Conservation (phyloP, 2,113 vertebrate genomes). For the Pygoscelis adeliae region DNA sequence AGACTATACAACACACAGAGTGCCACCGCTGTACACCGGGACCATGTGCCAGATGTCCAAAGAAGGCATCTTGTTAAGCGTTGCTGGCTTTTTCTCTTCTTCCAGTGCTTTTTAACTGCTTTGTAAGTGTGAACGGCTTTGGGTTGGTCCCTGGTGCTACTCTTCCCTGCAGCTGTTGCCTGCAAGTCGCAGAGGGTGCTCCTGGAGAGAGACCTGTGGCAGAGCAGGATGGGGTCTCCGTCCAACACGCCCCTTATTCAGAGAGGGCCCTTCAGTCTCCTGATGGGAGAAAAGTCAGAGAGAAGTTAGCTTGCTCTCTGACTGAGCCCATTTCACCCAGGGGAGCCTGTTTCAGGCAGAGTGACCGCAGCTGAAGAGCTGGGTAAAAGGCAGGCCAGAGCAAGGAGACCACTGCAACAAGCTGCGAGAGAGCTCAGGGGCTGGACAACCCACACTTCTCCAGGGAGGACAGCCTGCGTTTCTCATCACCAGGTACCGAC, state of each 20-base stretch:
- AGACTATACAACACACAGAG: background rate
- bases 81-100: background rate
- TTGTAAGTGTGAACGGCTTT: background rate
- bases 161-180: background rate
- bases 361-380: background rate
- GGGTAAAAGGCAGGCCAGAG: background rate
- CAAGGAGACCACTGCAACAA: background rate
- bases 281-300: background rate
- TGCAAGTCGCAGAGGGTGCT: background rate
- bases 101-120: background rate
- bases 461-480: background rate
- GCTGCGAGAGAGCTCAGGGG: background rate
- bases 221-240: background rate
- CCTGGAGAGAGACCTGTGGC: background rate
- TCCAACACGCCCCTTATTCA: background rate
- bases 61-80: background rate
- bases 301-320: background rate
- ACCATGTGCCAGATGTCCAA: fast-evolving
- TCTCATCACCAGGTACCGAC: background rate
- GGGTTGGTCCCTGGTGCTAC: background rate
- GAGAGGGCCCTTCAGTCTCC: background rate
- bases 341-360: background rate
- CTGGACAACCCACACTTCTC: fast-evolving
- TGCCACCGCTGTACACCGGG: fast-evolving
- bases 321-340: background rate